Percentiles rank a stretch among this genome's conserved stretches.
Evolutionary conservation across 1,140 invertebrate species (phyloP).

Genomic region (Sycophila sp.): DNA sequence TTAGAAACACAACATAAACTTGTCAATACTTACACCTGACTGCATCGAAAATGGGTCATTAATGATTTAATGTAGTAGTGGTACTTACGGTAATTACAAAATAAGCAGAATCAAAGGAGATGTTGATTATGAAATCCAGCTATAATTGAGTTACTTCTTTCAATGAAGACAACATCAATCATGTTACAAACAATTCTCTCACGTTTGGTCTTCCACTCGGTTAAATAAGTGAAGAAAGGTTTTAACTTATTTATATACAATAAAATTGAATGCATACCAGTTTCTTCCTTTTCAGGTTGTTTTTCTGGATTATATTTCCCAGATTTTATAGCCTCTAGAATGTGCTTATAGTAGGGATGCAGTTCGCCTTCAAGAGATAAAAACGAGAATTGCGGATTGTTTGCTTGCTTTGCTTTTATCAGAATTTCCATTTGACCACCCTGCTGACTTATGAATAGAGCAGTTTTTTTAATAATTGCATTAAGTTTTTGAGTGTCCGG

Average conservation of each 20-base stretch:
- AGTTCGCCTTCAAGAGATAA: constrained; percentile 85
- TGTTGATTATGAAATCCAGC: constrained; percentile 58
- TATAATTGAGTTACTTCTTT: constrained; percentile 53
- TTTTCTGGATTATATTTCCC: constrained; percentile 79
- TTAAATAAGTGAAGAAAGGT: constrained; percentile 41
- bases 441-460: constrained; percentile 91
- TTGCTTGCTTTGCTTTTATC: constrained; percentile 95
- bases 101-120: constrained; percentile 61
- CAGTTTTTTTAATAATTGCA: constrained; percentile 96
- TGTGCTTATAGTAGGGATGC: constrained; percentile 90
- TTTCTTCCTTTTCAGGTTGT: constrained; percentile 65
- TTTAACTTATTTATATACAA: constrained; percentile 40
- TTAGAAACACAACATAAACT: constrained; percentile 5
- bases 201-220: constrained; percentile 38
- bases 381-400: constrained; percentile 94
- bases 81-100: constrained; percentile 65
- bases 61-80: constrained; percentile 45
- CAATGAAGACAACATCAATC: constrained; percentile 49
- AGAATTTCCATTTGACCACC: constrained; percentile 98
- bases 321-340: constrained; percentile 83
- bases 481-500: constrained; percentile 92
- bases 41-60: constrained; percentile 42
- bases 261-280: constrained; percentile 63
- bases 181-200: constrained; percentile 45
- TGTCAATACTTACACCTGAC: constrained; percentile 25